Evolutionary conservation across 64 coral and sea anemone species (phyloP), one percentile per base, ranked within the genome.

Genomic region (Exaiptasia diaphana): DNA sequence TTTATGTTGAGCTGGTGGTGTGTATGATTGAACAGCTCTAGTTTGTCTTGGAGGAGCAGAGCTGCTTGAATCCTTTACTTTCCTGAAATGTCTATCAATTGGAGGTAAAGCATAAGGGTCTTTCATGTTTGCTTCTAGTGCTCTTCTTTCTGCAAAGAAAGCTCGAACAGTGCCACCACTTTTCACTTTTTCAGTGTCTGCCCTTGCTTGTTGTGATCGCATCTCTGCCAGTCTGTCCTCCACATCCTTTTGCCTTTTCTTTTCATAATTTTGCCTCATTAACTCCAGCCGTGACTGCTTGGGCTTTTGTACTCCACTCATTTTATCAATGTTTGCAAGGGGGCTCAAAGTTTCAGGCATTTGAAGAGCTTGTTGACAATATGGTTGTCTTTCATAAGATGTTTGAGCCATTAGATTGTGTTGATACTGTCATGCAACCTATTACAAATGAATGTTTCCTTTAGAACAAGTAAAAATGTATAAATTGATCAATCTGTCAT

Each of bases 91-190:
- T 78, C 67, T 42, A 38, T 83, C 80, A 74, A 99, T 99, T 12
- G 95, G 95, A 17, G 95, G 95, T 20, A 99, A 68, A 39, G 57
- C 1, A 35, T 80, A 58, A 21, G 49, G 48, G 68, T 88, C 82
- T 41, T 71, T 85, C 50, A 25, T 63, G 41, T 71, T 76, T 22
- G 94, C 85, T 57, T 87, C 84, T 74, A 92, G 42, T 67, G 85
- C 85, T 89, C 90, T 84, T 74, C 95, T 73, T 71, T 93, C 90
- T 38, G 80, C 68, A 89, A 99, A 99, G 45, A 99, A 99, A 29
- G 87, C 95, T 54, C 95, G 67, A 1, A 99, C 95, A 22, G 84
- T 93, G 60, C 95, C 95, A 54, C 90, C 70, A 83, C 31, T 77
- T 22, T 41, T 26, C 53, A 45, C 40, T 13, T 85, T 82, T 10